Evolutionary conservation across 2,113 vertebrate species (phyloP).

Genomic region (Furnarius figulus): DNA sequence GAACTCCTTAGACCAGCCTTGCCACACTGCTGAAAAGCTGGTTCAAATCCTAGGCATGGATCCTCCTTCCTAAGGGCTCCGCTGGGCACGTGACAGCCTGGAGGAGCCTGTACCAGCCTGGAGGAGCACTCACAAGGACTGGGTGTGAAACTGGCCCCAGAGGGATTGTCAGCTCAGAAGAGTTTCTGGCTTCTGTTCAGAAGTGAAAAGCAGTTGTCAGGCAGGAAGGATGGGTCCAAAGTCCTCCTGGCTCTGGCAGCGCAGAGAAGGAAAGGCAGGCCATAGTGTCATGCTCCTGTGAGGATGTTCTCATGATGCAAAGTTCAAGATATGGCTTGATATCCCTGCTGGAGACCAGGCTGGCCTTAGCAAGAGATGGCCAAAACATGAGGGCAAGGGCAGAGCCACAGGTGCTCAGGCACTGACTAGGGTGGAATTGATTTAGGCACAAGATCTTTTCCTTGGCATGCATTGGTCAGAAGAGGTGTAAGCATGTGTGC

Average conservation of each 20-base stretch:
- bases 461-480: not conserved
- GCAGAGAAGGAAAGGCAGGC: not conserved
- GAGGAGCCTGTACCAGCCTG: not conserved
- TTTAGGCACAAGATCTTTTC: not conserved
- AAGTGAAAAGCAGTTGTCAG: not conserved
- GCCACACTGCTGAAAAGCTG: not conserved
- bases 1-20: not conserved
- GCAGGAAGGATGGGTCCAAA: not conserved
- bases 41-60: not conserved
- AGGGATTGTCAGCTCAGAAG: not conserved
- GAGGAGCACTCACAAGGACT: not conserved
- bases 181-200: not conserved
- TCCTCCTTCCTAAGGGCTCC: not conserved
- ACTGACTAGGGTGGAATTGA: not conserved
- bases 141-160: not conserved
- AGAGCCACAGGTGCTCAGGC: not conserved
- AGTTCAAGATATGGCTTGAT: fast-evolving
- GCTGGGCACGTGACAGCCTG: not conserved
- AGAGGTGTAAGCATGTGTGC: not conserved
- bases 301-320: not conserved
- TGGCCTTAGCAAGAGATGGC: not conserved
- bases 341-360: not conserved
- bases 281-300: not conserved
- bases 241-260: not conserved
- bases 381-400: not conserved